phyloP scores from a whole-genome alignment of 2,113 vertebrate genomes.

The Scortum barcoo region DNA sequence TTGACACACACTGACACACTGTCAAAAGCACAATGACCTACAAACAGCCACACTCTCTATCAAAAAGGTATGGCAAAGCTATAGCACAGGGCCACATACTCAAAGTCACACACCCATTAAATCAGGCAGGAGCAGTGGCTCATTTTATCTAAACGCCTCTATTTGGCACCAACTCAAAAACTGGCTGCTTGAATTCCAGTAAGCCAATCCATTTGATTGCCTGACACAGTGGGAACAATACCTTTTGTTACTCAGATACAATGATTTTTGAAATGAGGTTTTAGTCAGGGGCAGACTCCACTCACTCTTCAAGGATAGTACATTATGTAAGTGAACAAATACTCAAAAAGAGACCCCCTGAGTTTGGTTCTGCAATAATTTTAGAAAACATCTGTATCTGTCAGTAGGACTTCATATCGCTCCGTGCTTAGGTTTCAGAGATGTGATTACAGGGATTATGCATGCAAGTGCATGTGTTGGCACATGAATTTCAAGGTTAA shows the following conservation, averaged over 20 bases:
- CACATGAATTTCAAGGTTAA: constrained; percentile 40
- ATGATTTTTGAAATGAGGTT: constrained; percentile 13
- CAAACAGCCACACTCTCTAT: constrained; percentile 67
- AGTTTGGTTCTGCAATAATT: background rate
- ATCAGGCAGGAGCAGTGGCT: constrained; percentile 47
- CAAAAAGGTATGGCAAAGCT: constrained; percentile 49
- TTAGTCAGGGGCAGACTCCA: background rate
- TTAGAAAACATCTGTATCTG: constrained; percentile 14
- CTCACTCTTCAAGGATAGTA: background rate
- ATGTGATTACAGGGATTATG: constrained; percentile 8
- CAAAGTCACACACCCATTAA: constrained; percentile 60
- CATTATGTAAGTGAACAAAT: background rate
- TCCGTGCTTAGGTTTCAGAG: constrained; percentile 9
- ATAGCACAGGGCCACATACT: constrained; percentile 4
- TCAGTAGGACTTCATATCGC: constrained; percentile 1
- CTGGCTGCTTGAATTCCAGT: constrained; percentile 50
- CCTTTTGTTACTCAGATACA: constrained; percentile 23
- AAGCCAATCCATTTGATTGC: constrained; percentile 59
- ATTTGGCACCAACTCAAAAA: constrained; percentile 62
- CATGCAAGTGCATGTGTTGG: constrained; percentile 32
- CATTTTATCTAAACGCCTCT: constrained; percentile 49
- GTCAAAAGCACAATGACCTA: constrained; percentile 80
- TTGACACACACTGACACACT: constrained; percentile 77
- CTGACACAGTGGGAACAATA: constrained; percentile 22
- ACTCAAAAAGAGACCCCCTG: background rate